Base-by-base conservation (phyloP, 2,113 vertebrate species). In the Cricetomys ansorgei region DNA sequence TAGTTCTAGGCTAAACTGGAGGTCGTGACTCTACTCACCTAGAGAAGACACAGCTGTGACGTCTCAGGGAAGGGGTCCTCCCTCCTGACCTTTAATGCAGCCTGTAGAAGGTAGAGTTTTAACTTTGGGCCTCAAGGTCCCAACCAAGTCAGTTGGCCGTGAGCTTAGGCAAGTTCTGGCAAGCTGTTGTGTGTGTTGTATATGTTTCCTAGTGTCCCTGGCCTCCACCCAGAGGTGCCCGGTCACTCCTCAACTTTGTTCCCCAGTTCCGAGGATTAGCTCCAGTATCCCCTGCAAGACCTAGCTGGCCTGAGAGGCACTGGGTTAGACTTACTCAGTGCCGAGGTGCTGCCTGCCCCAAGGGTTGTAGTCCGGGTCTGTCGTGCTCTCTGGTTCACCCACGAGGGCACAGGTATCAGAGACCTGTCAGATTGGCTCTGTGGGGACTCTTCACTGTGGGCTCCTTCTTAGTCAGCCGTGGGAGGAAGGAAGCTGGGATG, bases 101-200 rank as follows among this genome's bases (percentile, higher is more conserved):
- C 55, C 75, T 76, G 37, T 15, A 0, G 10, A 4, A 37, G 48
- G 23, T 31, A 3, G 34, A 5, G 0, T 3, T 48, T 31, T 57
- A 19, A 43, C 70, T 59, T 21, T 45, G 31, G 19, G 11, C 53
- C 2, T 1, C 43, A n/a, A 40, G 19, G 45, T 57, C 23, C 59
- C 48, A 21, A 29, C 37, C 7, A 15, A n/a, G 4, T n/a, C 34
- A 0, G 7, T 37, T 25, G 72, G 34, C 25, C 69, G 0, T 48
- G 75, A 57, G 25, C 34, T 23, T 17, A 50, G 29, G 43, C 40
- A 45, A 40, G 88, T 10, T 1, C 34, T 29, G 59, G 31, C 70
- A 17, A 57, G 25, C 43, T 9, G 0, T 40, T 4, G 5, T 27
- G 19, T 23, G 1, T 13, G 2, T 6, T 48, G 40, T 4, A 0